phyloP scores from a whole-genome alignment of 2,888 invertebrate genomes.

The Epiblema foenella region DNA sequence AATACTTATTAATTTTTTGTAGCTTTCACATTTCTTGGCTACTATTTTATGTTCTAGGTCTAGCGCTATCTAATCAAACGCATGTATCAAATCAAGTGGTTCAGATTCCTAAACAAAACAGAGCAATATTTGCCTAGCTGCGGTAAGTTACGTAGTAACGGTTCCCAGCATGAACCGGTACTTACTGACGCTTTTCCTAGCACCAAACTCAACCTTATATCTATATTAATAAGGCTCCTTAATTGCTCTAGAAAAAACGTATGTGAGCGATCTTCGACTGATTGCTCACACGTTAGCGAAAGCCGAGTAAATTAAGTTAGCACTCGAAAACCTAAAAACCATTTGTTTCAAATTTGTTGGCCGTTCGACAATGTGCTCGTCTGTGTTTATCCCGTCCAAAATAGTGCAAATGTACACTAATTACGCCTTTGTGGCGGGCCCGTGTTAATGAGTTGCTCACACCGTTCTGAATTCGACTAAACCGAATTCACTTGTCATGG shows the following conservation, averaged over 20 bases:
- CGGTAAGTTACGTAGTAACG: conserved; percentile 54
- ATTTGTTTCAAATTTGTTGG: conserved; percentile 81
- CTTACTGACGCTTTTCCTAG: conserved; percentile 58
- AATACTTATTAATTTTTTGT: conserved; percentile 6
- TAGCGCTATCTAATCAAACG: background rate
- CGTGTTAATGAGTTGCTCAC: conserved; percentile 77
- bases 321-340: conserved; percentile 71
- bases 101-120: conserved; percentile 15
- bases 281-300: conserved; percentile 83
- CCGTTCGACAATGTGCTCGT: conserved; percentile 74
- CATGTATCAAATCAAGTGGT: conserved; percentile 12
- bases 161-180: conserved; percentile 59
- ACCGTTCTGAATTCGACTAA: conserved; percentile 69
- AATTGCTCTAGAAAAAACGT: conserved; percentile 54
- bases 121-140: conserved; percentile 42
- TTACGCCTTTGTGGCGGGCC: conserved; percentile 71
- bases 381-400: conserved; percentile 82
- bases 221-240: conserved; percentile 23
- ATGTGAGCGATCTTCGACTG: conserved; percentile 61
- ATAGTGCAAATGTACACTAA: conserved; percentile 83
- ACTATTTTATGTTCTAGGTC: background rate
- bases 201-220: conserved; percentile 27
- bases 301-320: conserved; percentile 83
- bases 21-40: background rate
- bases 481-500: conserved; percentile 51